Base-by-base conservation (phyloP, 37 sponge, comb jelly and placozoan species). In the Amphimedon queenslandica region DNA sequence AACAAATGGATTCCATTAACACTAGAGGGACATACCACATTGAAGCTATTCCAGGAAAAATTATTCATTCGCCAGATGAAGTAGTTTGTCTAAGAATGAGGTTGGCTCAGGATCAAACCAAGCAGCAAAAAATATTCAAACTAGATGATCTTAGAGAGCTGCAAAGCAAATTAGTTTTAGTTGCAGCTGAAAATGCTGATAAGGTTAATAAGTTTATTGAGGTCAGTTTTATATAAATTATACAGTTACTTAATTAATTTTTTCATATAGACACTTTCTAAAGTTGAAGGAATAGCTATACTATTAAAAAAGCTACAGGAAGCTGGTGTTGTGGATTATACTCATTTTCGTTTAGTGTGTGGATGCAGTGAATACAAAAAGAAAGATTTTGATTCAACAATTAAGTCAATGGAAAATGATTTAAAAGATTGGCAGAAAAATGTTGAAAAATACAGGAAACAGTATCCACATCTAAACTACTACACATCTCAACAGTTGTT, bases 401-500 rank as follows among this genome's bases (percentile, higher is more conserved):
- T 77, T 6, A 76, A 72, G 33, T 11, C 31, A 20, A 81, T 90
- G 78, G 82, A 80, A 40, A 0, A 57, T 3, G 82, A 80, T n/a
- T 58, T 84, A 0, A 30, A 67, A 0, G 56, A 66, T 0, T 80
- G 82, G 82, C 72, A 66, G 30, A 40, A 58, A 11, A 13, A 25
- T 10, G 53, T 90, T 18, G 57, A 72, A 8, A 1, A 63, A 0
- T 32, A 42, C 6, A 81, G 85, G 16, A 31, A 35, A 21, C 0
- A 81, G 58, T 84, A 37, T 38, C 81, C 83, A 55, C 70, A 84
- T 4, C 42, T 90, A 23, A 90, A 90, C 64, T 81, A 90, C 73
- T 90, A 57, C 65, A 90, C 90, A 13, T 74, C 86, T 16, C 69
- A 47, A 20, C 90, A 90, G 74, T 42, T 90, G 20, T 67, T 84